These are phyloP conservation scores for Tetramorium bicarinatum DNA, from an alignment of 2,888 invertebrate species.

Conservation along the genomic window DNA sequence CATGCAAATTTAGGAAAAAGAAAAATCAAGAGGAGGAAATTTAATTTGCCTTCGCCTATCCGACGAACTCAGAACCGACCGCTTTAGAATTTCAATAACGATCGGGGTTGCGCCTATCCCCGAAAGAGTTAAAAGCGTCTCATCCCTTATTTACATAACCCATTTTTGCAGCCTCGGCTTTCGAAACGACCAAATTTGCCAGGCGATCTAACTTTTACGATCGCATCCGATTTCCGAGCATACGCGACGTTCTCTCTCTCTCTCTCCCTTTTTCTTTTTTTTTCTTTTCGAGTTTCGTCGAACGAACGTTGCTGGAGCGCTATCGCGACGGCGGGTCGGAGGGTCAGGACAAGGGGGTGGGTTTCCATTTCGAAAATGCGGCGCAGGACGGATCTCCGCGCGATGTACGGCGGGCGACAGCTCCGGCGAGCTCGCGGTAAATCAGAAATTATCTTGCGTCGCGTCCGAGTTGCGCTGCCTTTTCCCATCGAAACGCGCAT, in stretches of 20 bases:
- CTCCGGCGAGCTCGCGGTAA: constrained; percentile 80
- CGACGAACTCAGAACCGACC: background rate
- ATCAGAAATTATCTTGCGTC: constrained; percentile 86
- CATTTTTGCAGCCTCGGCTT: constrained; percentile 37
- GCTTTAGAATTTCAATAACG: constrained; percentile 34
- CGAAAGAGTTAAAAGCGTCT: constrained; percentile 42
- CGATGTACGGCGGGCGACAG: constrained; percentile 72
- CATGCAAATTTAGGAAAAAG: constrained; percentile 14
- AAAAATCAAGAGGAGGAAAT: constrained; percentile 1
- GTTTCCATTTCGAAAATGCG: constrained; percentile 74
- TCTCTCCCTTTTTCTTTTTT: constrained; percentile 26
- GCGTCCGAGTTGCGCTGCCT: constrained; percentile 82
- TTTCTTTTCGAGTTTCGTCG: constrained; percentile 53
- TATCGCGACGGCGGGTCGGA: constrained; percentile 30
- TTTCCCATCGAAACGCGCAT: constrained; percentile 85
- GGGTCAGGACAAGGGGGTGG: constrained; percentile 8
- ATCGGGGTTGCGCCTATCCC: constrained; percentile 19
- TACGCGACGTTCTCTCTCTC: constrained; percentile 33
- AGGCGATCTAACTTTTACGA: constrained; percentile 56
- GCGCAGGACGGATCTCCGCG: constrained; percentile 65
- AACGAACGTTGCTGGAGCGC: constrained; percentile 37
- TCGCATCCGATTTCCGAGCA: constrained; percentile 54
- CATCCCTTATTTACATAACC: constrained; percentile 54
- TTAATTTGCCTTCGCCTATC: constrained; percentile 7
- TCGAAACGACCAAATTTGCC: constrained; percentile 53